A percentile compares a stretch with the other conserved stretches of the same genome.
phyloP scores from a whole-genome alignment of 2,888 invertebrate species.

The Omphaloscelis lunosa region DNA sequence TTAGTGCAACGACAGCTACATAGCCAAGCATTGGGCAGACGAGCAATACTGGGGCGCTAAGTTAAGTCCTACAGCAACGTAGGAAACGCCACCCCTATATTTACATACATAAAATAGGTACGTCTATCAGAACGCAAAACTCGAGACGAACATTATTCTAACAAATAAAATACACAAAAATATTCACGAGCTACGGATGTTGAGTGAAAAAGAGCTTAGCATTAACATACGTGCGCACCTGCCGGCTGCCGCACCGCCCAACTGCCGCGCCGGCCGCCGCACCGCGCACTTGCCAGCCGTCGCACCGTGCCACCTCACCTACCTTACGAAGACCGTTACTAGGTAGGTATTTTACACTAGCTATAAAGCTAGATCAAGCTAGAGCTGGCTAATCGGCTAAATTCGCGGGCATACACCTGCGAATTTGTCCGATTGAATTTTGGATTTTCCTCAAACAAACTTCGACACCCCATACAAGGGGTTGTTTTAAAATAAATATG shows the following conservation, averaged over 20 bases:
- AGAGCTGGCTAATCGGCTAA: too few relatives aligned
- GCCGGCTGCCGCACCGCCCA: background rate
- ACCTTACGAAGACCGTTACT: background rate
- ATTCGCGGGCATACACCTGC: too few relatives aligned
- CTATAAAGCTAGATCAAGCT: too few relatives aligned
- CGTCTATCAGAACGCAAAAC: background rate
- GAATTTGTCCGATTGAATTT: background rate
- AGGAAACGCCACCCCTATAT: background rate
- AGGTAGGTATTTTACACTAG: background rate
- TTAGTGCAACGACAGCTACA: background rate
- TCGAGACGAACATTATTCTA: conserved; percentile 23
- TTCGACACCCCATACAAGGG: background rate
- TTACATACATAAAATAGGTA: background rate
- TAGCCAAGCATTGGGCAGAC: background rate
- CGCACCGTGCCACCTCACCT: background rate
- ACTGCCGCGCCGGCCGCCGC: background rate
- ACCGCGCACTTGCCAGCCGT: too few relatives aligned
- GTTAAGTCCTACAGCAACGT: background rate
- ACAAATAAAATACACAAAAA: conserved; percentile 28
- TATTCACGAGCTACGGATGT: conserved; percentile 39
- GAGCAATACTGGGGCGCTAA: too few relatives aligned
- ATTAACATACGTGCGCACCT: conserved; percentile 40
- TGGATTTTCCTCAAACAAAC: background rate
- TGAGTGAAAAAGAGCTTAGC: conserved; percentile 30
- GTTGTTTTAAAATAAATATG: background rate